Conservation (phyloP, 1,140 invertebrate genomes). For the Drosophila neocordata region DNA sequence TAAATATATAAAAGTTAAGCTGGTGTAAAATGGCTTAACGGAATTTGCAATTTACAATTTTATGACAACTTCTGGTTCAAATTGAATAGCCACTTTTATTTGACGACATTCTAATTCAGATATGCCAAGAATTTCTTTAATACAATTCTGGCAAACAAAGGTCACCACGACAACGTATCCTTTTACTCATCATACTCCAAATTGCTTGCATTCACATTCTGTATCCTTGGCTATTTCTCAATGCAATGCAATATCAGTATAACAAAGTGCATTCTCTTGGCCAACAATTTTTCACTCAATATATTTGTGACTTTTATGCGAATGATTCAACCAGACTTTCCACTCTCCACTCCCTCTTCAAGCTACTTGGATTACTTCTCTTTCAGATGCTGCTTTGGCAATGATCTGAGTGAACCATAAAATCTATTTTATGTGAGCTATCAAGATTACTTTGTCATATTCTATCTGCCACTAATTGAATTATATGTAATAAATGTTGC, state of each 20-base stretch:
- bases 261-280: constrained; percentile 51
- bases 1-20: background rate
- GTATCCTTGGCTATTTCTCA: constrained; percentile 25
- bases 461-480: constrained; percentile 59
- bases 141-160: background rate
- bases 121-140: background rate
- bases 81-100: constrained; percentile 24
- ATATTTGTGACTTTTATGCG: constrained; percentile 58
- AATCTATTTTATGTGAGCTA: constrained; percentile 52
- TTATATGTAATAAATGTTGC: constrained; percentile 36
- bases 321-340: background rate
- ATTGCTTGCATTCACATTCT: constrained; percentile 14
- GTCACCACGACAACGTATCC: background rate
- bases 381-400: constrained; percentile 16
- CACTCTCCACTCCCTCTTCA: background rate
- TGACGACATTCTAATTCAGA: constrained; percentile 25
- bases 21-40: background rate
- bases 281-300: constrained; percentile 65
- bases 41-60: constrained; percentile 6
- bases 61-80: background rate
- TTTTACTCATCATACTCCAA: background rate
- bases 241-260: constrained; percentile 45
- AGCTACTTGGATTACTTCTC: background rate
- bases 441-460: constrained; percentile 49
- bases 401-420: constrained; percentile 49